Base-by-base conservation (phyloP, 2,797 vertebrate species). In the Syngnathus rostellatus region DNA sequence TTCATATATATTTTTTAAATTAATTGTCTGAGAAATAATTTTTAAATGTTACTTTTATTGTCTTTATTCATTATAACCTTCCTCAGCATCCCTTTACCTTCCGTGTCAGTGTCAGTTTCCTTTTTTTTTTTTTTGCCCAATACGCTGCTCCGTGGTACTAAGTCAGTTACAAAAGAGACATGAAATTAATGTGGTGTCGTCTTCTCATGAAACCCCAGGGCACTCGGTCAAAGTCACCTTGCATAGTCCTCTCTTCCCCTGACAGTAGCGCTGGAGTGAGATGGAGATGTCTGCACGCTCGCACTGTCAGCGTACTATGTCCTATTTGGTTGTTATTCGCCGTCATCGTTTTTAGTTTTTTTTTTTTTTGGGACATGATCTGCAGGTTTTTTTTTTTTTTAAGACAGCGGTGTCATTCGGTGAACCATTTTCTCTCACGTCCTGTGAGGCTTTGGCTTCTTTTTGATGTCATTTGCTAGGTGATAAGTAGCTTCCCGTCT, bases 191-290 rank as follows among this genome's bases (percentile, higher is more conserved):
- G 84, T 89, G 85, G 87, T 85, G 86, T 89, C 85, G 76, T 89
- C 88, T 88, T 85, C 84, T 81, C 81, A 77, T 77, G 73, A 82
- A 87, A 87, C 87, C 89, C 85, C 81, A 82, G 88, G 90, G 89
- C 87, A 84, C 78, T 85, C 77, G 82, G 83, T 91, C 88, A 90
- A 90, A 90, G 90, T 92, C 89, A 91, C 89, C 89, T 91, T 91
- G 88, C 71, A 67, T 83, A 84, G 84, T 88, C 83, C 83, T 86
- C 82, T 73, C 79, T 77, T 88, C 87, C 83, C 85, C 72, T 84
- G 88, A 90, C 89, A 81, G 86, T 83, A 68, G 78, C 70, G 71
- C 54, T 77, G 85, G 81, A 88, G 86, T 82, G 86, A 89, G 83
- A 88, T 83, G 82, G 84, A 89, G 80, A 81, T 85, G 87, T 83